These are phyloP conservation scores for Formica selysi DNA, from an alignment of 1,140 invertebrate species.

Conservation along the genomic window DNA sequence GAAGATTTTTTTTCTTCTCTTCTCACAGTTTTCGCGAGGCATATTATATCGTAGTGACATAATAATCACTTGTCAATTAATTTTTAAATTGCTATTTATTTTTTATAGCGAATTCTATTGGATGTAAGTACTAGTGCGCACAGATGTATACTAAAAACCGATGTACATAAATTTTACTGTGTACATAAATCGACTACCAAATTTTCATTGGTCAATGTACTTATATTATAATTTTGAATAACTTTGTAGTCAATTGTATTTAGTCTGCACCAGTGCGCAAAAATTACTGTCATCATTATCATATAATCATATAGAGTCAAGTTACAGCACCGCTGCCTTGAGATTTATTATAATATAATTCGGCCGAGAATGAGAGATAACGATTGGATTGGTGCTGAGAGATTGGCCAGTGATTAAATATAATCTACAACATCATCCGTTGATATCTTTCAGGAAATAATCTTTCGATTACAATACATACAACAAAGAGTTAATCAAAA, in stretches of 20 bases:
- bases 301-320: neutral
- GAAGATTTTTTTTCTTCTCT: slow-evolving; percentile 14
- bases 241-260: slow-evolving; percentile 17
- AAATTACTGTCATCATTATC: neutral
- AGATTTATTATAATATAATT: slow-evolving; percentile 33
- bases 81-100: slow-evolving; percentile 32
- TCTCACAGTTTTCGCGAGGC: slow-evolving; percentile 24
- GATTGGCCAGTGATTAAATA: neutral
- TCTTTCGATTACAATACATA: slow-evolving; percentile 1
- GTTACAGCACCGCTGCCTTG: neutral
- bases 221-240: slow-evolving; percentile 14
- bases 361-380: slow-evolving; percentile 10
- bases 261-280: slow-evolving; percentile 16
- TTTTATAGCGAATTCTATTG: slow-evolving; percentile 14
- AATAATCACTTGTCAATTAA: slow-evolving; percentile 16
- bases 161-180: neutral
- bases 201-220: neutral
- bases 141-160: neutral
- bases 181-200: neutral
- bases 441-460: slow-evolving; percentile 20
- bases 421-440: slow-evolving; percentile 32
- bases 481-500: slow-evolving; percentile 45
- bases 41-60: neutral
- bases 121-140: neutral
- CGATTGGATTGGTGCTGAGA: slow-evolving; percentile 14